Conservation (phyloP, 2,888 invertebrate genomes). For the Aproaerema taeniolella region DNA sequence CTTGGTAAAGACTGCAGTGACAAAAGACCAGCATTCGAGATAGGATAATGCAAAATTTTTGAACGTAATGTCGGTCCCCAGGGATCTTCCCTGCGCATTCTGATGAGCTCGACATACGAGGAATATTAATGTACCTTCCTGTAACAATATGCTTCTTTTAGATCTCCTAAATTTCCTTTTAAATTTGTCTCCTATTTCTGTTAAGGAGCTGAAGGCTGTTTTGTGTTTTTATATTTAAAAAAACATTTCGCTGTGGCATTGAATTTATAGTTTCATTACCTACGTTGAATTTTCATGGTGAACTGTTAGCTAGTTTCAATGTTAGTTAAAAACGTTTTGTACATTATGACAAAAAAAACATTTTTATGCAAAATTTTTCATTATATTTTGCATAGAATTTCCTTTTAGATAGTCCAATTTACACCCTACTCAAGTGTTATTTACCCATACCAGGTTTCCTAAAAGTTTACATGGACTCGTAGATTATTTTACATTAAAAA, state of each 20-base stretch:
- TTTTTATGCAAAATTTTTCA: no score
- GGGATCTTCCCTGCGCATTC: slow-evolving; percentile 31
- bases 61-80: slow-evolving; percentile 39
- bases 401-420: no score
- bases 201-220: background rate
- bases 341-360: no score
- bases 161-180: background rate
- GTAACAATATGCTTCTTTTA: background rate
- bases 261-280: no score
- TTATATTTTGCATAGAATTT: no score
- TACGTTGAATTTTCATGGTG: no score
- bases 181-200: background rate
- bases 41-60: slow-evolving; percentile 28
- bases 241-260: no score
- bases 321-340: no score
- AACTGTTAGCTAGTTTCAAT: no score
- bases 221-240: background rate
- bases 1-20: background rate
- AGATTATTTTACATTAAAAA: background rate
- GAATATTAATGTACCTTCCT: slow-evolving; percentile 33
- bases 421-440: no score
- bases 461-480: background rate
- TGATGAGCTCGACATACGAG: slow-evolving; percentile 36
- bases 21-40: slow-evolving; percentile 11
- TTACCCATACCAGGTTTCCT: no score